Evolutionary conservation across 2,888 invertebrate genomes (phyloP).

Genomic region (Platerodrilus igneus): DNA sequence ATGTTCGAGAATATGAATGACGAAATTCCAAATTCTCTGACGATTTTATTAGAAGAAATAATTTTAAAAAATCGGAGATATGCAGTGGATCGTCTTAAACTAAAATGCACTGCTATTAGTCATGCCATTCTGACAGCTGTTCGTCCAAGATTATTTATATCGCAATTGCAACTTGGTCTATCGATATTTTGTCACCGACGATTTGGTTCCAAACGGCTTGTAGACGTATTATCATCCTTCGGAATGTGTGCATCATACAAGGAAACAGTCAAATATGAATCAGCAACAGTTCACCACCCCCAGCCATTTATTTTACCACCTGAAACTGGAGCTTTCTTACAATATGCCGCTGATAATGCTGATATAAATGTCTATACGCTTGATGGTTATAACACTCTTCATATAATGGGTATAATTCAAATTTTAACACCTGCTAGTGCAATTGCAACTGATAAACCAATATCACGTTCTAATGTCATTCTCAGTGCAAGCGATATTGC

Average conservation of each 20-base stretch:
- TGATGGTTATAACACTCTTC: conserved; percentile 33
- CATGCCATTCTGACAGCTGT: conserved; percentile 18
- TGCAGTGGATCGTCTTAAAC: too few relatives aligned
- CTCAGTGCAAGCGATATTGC: conserved; percentile 30
- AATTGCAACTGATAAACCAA: conserved; percentile 24
- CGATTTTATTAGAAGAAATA: too few relatives aligned
- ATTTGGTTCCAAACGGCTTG: conserved; percentile 28
- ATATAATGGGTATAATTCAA: conserved; percentile 33
- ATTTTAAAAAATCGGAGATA: too few relatives aligned
- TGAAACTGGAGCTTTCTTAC: conserved; percentile 30
- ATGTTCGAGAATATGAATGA: too few relatives aligned
- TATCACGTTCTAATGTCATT: conserved; percentile 16
- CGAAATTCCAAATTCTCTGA: too few relatives aligned
- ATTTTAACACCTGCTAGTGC: conserved; percentile 30
- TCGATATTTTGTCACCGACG: conserved; percentile 21
- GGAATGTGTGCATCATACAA: conserved; percentile 29
- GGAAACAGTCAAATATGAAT: conserved; percentile 28
- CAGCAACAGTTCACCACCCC: conserved; percentile 27
- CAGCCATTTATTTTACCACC: conserved; percentile 28
- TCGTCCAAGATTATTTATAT: conserved; percentile 6
- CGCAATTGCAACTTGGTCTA: conserved; percentile 10
- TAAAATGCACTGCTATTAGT: too few relatives aligned
- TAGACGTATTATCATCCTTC: conserved; percentile 25
- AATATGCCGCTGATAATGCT: conserved; percentile 34
- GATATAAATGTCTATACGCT: conserved; percentile 35